phyloP scores from a whole-genome alignment of 2,797 vertebrate genomes.

The Sebastes itinus region DNA sequence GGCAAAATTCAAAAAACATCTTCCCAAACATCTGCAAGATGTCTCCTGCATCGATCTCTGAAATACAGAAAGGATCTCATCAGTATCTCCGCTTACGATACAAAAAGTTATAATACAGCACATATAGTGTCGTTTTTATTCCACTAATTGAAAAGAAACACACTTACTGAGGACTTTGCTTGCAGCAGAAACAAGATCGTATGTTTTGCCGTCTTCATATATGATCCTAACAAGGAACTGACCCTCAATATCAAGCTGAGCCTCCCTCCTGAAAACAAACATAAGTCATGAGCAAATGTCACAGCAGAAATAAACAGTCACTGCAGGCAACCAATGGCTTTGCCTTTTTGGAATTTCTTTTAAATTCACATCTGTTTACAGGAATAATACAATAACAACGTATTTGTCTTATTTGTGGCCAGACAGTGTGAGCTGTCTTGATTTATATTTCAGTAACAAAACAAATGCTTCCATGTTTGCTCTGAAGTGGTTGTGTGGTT shows the following conservation, averaged over 20 bases:
- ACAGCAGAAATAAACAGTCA: slow-evolving; percentile 14
- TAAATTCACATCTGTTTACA: background rate
- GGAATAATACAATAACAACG: background rate
- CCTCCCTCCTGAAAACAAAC: slow-evolving; percentile 88
- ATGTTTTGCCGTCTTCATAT: slow-evolving; percentile 98
- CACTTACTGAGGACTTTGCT: slow-evolving; percentile 99
- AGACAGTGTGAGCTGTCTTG: background rate
- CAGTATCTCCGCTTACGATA: background rate
- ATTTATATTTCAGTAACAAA: background rate
- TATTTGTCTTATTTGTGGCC: background rate
- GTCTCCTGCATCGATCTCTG: slow-evolving; percentile 95
- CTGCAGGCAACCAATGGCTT: background rate
- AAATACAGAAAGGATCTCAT: slow-evolving; percentile 53
- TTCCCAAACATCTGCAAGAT: slow-evolving; percentile 99
- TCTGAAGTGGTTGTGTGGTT: slow-evolving; percentile 4
- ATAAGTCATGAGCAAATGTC: slow-evolving; percentile 34
- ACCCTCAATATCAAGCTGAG: slow-evolving; percentile 97
- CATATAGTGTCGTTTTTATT: background rate
- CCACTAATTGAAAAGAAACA: background rate
- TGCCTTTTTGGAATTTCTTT: slow-evolving; percentile 1
- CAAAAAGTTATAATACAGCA: background rate
- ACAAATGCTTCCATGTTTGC: background rate
- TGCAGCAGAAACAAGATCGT: slow-evolving; percentile 95
- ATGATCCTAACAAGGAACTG: slow-evolving; percentile 99
- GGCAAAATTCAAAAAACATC: slow-evolving; percentile 99